Evolutionary conservation across 2,888 invertebrate genomes (phyloP).

Genomic region (Sericinus montela): DNA sequence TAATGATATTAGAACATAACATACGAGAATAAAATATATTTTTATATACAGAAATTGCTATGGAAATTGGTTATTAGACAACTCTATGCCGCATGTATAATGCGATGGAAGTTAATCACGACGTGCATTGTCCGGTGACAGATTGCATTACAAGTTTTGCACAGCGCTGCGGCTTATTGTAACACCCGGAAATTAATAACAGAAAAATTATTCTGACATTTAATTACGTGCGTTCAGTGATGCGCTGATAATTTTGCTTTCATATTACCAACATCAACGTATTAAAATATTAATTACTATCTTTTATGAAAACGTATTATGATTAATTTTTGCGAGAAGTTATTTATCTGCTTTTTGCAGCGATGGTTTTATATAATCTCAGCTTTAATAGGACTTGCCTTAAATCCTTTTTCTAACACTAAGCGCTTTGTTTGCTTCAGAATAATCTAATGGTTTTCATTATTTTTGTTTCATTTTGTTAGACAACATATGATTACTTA

Average conservation of each 20-base stretch:
- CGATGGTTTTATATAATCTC: too few species aligned
- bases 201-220: slow-evolving; percentile 18
- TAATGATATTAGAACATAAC: too few species aligned
- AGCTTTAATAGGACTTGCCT: too few species aligned
- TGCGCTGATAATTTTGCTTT: slow-evolving; percentile 3
- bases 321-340: too few species aligned
- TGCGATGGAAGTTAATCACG: slow-evolving; percentile 39
- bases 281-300: slow-evolving; percentile 6
- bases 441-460: too few species aligned
- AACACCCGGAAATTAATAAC: slow-evolving; percentile 18
- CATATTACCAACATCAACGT: not conserved
- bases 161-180: slow-evolving; percentile 15
- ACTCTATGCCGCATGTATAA: slow-evolving; percentile 3
- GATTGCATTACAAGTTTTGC: slow-evolving; percentile 44
- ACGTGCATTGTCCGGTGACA: slow-evolving; percentile 31
- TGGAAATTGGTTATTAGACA: slow-evolving; percentile 4
- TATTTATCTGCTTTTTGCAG: too few species aligned
- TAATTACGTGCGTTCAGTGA: slow-evolving; percentile 18
- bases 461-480: too few species aligned
- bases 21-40: too few species aligned
- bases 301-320: slow-evolving; percentile 9
- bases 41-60: too few species aligned
- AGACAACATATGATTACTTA: too few species aligned
- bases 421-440: too few species aligned
- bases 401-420: too few species aligned